A percentile compares a stretch with the other conserved stretches of the same genome.
These are phyloP conservation scores for Eptesicus fuscus DNA, from an alignment of 2,113 vertebrate genomes.

Conservation along the genomic window DNA sequence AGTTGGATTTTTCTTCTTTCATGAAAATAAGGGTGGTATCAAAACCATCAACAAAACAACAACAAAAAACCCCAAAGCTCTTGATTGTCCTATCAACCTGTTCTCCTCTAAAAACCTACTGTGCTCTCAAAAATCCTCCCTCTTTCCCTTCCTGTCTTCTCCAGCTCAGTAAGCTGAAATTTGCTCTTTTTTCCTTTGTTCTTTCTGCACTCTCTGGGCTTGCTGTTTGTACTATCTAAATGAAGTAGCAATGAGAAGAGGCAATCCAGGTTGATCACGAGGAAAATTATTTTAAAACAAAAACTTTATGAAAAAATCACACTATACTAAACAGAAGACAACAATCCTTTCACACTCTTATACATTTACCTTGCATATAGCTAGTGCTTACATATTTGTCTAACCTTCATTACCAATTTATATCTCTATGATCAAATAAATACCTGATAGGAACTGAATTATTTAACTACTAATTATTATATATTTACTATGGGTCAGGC, in stretches of 20 bases:
- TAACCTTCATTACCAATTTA: neutral
- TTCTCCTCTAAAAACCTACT: neutral
- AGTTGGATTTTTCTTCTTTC: neutral
- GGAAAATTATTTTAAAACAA: neutral
- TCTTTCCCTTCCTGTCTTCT: neutral
- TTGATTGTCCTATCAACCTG: neutral
- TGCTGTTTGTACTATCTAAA: neutral
- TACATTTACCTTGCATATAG: neutral
- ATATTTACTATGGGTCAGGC: neutral
- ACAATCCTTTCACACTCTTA: neutral
- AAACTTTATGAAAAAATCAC: neutral
- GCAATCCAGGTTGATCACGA: neutral
- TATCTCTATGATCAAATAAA: neutral
- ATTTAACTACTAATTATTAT: neutral
- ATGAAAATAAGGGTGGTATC: neutral
- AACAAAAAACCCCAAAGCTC: neutral
- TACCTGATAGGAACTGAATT: neutral
- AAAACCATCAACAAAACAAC: neutral
- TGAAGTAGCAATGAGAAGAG: neutral
- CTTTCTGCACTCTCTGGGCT: neutral
- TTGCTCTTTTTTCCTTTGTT: neutral
- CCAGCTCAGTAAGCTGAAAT: neutral
- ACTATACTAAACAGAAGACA: neutral
- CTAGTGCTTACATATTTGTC: neutral
- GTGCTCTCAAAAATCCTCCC: neutral